Conservation (phyloP, 2,113 vertebrate genomes). For the Tonatia bakeri region DNA sequence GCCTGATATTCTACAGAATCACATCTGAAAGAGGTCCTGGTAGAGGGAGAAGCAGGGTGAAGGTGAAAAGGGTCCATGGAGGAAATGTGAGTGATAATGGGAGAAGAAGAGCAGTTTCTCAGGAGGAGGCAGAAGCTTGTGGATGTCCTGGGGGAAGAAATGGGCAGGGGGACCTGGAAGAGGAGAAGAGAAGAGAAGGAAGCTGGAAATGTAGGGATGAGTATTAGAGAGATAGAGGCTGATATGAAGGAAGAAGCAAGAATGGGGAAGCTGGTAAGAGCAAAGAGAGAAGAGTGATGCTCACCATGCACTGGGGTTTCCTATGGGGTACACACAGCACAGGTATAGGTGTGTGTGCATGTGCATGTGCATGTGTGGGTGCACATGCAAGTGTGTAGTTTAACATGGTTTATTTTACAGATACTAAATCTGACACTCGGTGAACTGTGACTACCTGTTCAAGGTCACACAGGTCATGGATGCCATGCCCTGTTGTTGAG, state of each 20-base stretch:
- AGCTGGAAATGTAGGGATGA: no score
- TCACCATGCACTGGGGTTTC: rapidly evolving
- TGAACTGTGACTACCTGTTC: no score
- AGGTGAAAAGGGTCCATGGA: background rate
- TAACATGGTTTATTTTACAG: background rate
- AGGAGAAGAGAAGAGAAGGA: background rate
- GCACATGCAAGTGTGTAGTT: background rate
- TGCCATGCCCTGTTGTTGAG: background rate
- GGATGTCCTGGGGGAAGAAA: background rate
- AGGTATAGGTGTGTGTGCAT: background rate
- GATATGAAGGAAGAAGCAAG: no score
- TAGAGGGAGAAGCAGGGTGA: background rate
- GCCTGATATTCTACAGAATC: background rate
- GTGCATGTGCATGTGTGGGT: no score
- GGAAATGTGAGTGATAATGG: background rate
- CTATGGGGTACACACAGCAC: no score
- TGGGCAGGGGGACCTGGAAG: no score
- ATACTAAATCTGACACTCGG: no score
- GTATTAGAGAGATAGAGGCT: background rate
- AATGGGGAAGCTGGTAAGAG: rapidly evolving
- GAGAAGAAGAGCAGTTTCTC: no score
- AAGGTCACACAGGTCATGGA: background rate
- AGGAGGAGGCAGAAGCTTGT: no score
- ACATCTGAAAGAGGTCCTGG: background rate
- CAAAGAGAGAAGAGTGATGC: background rate